phyloP scores from a whole-genome alignment of 2,113 vertebrate genomes.

The Gnathonemus longibarbis region DNA sequence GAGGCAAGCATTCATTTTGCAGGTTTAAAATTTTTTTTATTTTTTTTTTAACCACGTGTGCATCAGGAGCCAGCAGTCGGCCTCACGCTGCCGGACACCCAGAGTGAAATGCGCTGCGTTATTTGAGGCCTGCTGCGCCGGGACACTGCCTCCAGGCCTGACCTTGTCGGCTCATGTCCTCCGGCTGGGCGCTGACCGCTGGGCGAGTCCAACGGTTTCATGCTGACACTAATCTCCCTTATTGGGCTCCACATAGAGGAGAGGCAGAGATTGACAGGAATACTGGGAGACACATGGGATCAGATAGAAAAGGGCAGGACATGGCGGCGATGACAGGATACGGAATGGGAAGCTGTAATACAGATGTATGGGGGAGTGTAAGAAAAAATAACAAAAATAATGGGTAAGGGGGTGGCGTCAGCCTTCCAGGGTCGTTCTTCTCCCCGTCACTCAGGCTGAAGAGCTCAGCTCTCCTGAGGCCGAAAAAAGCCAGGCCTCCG shows the following conservation, averaged over 20 bases:
- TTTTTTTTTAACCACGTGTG: background rate
- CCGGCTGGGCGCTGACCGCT: background rate
- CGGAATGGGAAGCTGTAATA: background rate
- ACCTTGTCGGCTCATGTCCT: background rate
- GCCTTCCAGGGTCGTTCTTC: background rate
- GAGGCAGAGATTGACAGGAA: constrained; percentile 12
- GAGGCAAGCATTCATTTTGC: background rate
- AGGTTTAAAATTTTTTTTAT: background rate
- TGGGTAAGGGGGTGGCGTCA: constrained; percentile 36
- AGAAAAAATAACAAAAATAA: constrained; percentile 25
- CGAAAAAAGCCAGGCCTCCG: background rate
- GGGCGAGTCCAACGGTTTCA: background rate
- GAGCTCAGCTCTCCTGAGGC: background rate
- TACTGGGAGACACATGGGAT: background rate
- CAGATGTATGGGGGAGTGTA: constrained; percentile 26
- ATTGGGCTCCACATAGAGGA: constrained; percentile 11
- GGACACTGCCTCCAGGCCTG: background rate
- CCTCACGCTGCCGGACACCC: background rate
- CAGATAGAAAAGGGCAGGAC: background rate
- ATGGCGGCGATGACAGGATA: background rate
- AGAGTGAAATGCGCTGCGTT: background rate
- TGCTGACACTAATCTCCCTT: background rate
- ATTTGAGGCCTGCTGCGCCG: background rate
- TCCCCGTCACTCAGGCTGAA: background rate
- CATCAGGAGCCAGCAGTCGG: background rate